phyloP scores from a whole-genome alignment of 2,888 invertebrate genomes.

The Drosophila neutralis region DNA sequence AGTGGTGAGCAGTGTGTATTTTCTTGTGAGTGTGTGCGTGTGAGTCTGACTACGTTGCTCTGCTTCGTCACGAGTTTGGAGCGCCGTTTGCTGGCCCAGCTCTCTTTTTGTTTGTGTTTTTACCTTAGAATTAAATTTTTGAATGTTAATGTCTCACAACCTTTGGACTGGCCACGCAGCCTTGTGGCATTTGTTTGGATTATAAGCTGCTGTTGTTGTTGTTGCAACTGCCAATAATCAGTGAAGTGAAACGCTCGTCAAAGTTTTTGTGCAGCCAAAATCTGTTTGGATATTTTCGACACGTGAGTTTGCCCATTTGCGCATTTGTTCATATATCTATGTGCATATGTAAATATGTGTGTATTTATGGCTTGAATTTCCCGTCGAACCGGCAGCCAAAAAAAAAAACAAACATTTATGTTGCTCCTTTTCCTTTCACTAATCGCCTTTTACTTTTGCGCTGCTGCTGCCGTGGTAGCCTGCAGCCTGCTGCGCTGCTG shows the following conservation, averaged over 20 bases:
- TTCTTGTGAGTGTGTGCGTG: conserved; percentile 33
- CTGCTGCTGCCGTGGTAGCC: conserved; percentile 19
- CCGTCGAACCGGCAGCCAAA: conserved; percentile 40
- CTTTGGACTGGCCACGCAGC: conserved; percentile 66
- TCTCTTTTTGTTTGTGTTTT: conserved; percentile 9
- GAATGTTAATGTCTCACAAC: conserved; percentile 61
- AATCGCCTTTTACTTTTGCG: conserved; percentile 73
- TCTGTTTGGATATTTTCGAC: conserved; percentile 45
- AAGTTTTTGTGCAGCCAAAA: conserved; percentile 31
- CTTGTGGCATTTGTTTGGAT: conserved; percentile 51
- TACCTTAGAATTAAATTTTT: conserved; percentile 50
- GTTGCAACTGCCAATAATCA: conserved; percentile 26
- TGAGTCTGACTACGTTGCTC: conserved; percentile 40
- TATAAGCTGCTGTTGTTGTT: conserved; percentile 27
- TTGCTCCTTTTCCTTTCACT: conserved; percentile 69
- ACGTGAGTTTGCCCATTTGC: conserved; percentile 51
- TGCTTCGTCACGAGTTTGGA: conserved; percentile 72
- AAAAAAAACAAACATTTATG: conserved; percentile 5
- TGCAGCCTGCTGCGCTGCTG: conserved; percentile 4
- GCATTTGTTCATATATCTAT: no score
- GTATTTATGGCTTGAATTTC: conserved; percentile 46
- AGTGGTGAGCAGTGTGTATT: conserved; percentile 16
- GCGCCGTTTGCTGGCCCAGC: conserved; percentile 53
- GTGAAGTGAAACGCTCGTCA: conserved; percentile 65
- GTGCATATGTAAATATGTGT: conserved; percentile 4